Percentiles rank a stretch among this genome's conserved stretches.
Evolutionary conservation across 2,888 invertebrate genomes (phyloP).

Genomic region (Sussaba pulchella): DNA sequence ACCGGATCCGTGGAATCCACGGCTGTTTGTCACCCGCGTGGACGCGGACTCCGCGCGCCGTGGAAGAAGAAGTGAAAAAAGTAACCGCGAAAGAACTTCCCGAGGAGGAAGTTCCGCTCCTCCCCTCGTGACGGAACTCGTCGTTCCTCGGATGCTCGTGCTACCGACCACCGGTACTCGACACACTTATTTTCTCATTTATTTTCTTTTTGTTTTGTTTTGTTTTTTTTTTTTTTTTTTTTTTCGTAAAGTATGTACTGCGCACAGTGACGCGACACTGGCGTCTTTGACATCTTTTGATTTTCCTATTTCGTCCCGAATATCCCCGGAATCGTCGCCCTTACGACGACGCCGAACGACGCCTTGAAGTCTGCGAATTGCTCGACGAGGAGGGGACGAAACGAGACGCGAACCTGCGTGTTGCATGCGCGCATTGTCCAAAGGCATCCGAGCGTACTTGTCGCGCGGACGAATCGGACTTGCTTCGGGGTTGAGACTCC

Average conservation of each 20-base stretch:
- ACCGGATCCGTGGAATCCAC: slow-evolving; percentile 79
- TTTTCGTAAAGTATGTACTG: slow-evolving; percentile 18
- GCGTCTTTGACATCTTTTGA: slow-evolving; percentile 50
- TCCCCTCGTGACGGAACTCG: slow-evolving; percentile 30
- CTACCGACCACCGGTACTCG: slow-evolving; percentile 24
- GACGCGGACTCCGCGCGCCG: slow-evolving; percentile 56
- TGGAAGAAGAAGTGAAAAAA: slow-evolving; percentile 19
- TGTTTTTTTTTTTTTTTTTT: slow-evolving; percentile 3
- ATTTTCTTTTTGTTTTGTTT: neutral
- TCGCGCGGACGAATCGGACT: slow-evolving; percentile 49
- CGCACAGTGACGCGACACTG: slow-evolving; percentile 2
- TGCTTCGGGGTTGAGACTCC: slow-evolving; percentile 52
- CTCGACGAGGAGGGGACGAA: slow-evolving; percentile 60
- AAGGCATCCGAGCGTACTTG: slow-evolving; percentile 57
- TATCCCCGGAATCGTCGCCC: slow-evolving; percentile 48
- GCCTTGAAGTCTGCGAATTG: slow-evolving; percentile 78
- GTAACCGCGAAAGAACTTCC: slow-evolving; percentile 57
- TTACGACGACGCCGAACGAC: slow-evolving; percentile 38
- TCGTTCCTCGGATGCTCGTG: slow-evolving; percentile 1
- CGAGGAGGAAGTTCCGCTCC: slow-evolving; percentile 37
- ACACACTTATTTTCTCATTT: too few species aligned
- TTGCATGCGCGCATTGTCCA: slow-evolving; percentile 54
- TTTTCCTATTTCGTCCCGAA: slow-evolving; percentile 57
- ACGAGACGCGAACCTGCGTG: slow-evolving; percentile 28
- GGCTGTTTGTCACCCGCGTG: slow-evolving; percentile 79